Conservation (phyloP, 2,113 vertebrate species). For the Elachura formosa region DNA sequence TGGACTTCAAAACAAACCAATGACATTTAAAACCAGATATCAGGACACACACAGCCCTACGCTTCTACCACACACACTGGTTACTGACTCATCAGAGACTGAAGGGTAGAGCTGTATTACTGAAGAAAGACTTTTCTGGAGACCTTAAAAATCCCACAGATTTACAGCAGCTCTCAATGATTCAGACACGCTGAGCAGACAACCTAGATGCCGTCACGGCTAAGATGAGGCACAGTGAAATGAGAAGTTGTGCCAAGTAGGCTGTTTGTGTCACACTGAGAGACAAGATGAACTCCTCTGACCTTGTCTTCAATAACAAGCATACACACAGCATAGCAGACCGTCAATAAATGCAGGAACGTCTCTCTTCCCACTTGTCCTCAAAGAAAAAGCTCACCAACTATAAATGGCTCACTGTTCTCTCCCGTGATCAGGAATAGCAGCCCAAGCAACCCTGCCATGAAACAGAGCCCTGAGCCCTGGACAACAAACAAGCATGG, state of each 20-base stretch:
- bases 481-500: accelerated
- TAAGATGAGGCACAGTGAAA: neutral
- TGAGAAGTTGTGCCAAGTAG: neutral
- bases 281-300: neutral
- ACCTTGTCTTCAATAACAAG: neutral
- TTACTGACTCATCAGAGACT: neutral
- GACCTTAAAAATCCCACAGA: neutral
- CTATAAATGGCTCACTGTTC: neutral
- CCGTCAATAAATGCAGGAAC: neutral
- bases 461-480: neutral
- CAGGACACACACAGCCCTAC: neutral
- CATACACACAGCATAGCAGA: neutral
- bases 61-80: neutral
- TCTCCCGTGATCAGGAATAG: neutral
- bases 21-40: neutral
- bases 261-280: neutral
- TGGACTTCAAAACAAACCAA: neutral
- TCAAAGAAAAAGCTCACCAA: neutral
- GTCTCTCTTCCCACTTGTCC: neutral
- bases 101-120: neutral
- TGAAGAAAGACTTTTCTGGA: neutral
- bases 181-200: neutral
- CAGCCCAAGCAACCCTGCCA: neutral
- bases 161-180: constrained; percentile 41
- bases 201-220: neutral